Percentiles rank a stretch among this genome's conserved stretches.
phyloP scores from a whole-genome alignment of 2,113 vertebrate genomes.

The Aplodontia rufa region DNA sequence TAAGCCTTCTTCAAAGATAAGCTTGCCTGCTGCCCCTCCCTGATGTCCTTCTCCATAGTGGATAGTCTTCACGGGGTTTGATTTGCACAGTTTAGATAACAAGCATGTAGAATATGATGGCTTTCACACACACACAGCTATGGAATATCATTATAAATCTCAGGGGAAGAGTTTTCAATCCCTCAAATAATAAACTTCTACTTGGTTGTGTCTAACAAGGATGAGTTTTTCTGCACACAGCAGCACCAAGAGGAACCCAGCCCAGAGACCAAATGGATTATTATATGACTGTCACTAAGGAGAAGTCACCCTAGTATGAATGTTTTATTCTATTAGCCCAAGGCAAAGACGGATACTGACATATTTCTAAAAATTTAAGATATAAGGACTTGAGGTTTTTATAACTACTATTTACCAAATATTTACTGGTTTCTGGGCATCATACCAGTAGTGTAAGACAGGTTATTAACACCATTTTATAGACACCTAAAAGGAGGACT shows the following conservation, averaged over 20 bases:
- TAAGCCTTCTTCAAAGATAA: slow-evolving; percentile 49
- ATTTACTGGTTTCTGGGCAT: background rate
- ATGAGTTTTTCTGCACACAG: background rate
- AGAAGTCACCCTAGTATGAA: background rate
- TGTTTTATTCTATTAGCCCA: slow-evolving; percentile 8
- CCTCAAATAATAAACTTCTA: background rate
- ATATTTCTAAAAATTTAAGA: slow-evolving; percentile 34
- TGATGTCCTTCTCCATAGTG: background rate
- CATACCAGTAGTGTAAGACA: background rate
- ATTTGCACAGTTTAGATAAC: background rate
- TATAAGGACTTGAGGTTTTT: background rate
- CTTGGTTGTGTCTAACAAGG: background rate
- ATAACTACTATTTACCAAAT: background rate
- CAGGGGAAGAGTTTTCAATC: background rate
- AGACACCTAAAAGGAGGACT: background rate
- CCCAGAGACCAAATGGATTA: background rate
- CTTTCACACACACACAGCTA: background rate
- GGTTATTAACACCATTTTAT: background rate
- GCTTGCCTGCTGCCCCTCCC: slow-evolving; percentile 59
- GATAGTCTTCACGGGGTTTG: background rate
- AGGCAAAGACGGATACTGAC: background rate
- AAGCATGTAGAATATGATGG: background rate
- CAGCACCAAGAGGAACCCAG: background rate
- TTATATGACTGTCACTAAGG: background rate
- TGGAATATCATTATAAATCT: background rate